These are phyloP conservation scores for Pyrrhia umbra DNA, from an alignment of 2,888 invertebrate genomes.

Conservation along the genomic window DNA sequence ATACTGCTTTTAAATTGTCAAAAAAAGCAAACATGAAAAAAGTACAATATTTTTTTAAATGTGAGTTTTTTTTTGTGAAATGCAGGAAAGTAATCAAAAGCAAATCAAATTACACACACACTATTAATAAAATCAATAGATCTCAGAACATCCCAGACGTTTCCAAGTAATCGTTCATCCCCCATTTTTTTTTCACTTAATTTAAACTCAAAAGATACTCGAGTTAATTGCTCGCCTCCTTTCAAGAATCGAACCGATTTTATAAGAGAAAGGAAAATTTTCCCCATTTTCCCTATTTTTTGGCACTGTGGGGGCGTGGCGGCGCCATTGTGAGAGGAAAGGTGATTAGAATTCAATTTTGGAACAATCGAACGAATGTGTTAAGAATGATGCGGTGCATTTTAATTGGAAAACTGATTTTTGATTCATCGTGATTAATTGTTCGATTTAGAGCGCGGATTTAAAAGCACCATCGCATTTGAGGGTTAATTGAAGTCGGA, in stretches of 20 bases:
- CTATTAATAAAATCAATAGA: slow-evolving; percentile 38
- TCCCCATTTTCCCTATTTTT: slow-evolving; percentile 87
- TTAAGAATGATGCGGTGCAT: slow-evolving; percentile 86
- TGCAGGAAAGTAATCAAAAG: background rate
- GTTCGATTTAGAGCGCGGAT: slow-evolving; percentile 29
- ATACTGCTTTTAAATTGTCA: background rate
- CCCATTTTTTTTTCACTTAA: slow-evolving; percentile 85
- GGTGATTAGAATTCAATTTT: slow-evolving; percentile 91
- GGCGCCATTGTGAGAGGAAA: slow-evolving; percentile 83
- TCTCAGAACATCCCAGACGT: slow-evolving; percentile 61
- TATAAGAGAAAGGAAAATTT: slow-evolving; percentile 81
- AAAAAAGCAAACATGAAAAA: too few relatives aligned
- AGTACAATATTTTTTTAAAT: too few relatives aligned
- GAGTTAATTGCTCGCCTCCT: slow-evolving; percentile 88
- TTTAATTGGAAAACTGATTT: slow-evolving; percentile 87
- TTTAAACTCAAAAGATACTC: slow-evolving; percentile 90
- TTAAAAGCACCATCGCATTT: slow-evolving; percentile 19
- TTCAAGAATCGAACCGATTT: slow-evolving; percentile 85
- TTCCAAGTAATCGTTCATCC: slow-evolving; percentile 65
- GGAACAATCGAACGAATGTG: slow-evolving; percentile 87
- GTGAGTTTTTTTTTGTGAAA: background rate
- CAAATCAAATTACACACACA: slow-evolving; percentile 27
- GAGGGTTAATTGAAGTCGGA: slow-evolving; percentile 32
- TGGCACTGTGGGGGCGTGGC: slow-evolving; percentile 76
- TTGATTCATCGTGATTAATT: slow-evolving; percentile 63